Conservation (phyloP, 2,888 invertebrate genomes). For the Pristionchus fissidentatus region DNA sequence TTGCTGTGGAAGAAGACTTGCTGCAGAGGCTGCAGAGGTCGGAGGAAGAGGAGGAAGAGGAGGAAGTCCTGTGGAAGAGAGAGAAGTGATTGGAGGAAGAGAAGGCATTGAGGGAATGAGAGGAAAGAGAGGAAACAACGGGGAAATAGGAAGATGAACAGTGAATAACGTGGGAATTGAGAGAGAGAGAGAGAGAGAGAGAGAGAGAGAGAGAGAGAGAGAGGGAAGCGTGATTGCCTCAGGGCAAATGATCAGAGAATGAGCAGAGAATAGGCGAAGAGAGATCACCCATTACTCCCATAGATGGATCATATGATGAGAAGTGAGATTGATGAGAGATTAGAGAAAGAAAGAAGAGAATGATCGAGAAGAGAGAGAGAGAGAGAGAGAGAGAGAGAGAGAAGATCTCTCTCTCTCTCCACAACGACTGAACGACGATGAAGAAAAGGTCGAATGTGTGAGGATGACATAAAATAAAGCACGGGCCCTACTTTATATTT, state of each 20-base stretch:
- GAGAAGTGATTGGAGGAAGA: slow-evolving; percentile 5
- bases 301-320: neutral
- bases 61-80: neutral
- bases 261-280: neutral
- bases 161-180: neutral
- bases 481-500: too few relatives aligned
- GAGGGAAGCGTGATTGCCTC: neutral
- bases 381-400: neutral
- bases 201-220: slow-evolving; percentile 3
- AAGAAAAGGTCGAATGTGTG: too few relatives aligned
- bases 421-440: too few relatives aligned
- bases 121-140: neutral
- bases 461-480: too few relatives aligned
- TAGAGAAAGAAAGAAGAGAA: neutral
- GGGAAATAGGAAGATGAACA: neutral
- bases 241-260: neutral
- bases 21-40: neutral
- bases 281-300: neutral
- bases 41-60: slow-evolving; percentile 6
- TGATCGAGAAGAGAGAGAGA: neutral
- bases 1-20: neutral
- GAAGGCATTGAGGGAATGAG: neutral
- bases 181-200: neutral
- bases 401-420: too few relatives aligned
- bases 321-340: neutral